phyloP scores from a whole-genome alignment of 2,888 invertebrate genomes.

The Lasioglossum marginatum region DNA sequence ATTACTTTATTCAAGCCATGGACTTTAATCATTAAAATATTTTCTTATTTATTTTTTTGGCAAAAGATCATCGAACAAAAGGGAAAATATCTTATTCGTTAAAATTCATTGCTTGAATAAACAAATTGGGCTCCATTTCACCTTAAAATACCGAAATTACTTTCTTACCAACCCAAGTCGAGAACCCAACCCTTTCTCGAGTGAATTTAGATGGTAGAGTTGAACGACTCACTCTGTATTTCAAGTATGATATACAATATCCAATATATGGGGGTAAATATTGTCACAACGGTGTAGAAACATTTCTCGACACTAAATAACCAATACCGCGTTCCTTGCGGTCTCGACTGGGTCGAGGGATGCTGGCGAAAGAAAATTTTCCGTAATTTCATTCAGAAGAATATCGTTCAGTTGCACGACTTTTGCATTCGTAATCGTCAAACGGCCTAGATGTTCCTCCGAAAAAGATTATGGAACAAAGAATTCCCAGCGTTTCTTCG shows the following conservation, averaged over 20 bases:
- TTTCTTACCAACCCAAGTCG: too few relatives aligned
- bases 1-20: too few relatives aligned
- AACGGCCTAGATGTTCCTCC: constrained; percentile 46
- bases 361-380: background rate
- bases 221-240: background rate
- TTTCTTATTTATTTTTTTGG: too few relatives aligned
- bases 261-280: background rate
- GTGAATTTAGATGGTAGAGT: background rate
- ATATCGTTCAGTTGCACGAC: constrained; percentile 29
- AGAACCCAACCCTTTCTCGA: too few relatives aligned
- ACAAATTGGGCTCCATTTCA: too few relatives aligned
- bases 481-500: constrained; percentile 65
- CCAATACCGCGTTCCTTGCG: background rate
- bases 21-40: too few relatives aligned
- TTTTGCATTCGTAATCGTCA: constrained; percentile 47
- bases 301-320: background rate
- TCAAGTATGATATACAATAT: background rate
- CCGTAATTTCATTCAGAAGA: constrained; percentile 1
- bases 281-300: background rate
- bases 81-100: too few relatives aligned
- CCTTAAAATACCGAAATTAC: too few relatives aligned
- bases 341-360: background rate
- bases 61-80: too few relatives aligned
- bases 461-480: constrained; percentile 56
- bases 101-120: too few relatives aligned